Percentiles rank a stretch among this genome's conserved stretches.
phyloP scores from a whole-genome alignment of 2,797 vertebrate species.

The Lateolabrax maculatus region DNA sequence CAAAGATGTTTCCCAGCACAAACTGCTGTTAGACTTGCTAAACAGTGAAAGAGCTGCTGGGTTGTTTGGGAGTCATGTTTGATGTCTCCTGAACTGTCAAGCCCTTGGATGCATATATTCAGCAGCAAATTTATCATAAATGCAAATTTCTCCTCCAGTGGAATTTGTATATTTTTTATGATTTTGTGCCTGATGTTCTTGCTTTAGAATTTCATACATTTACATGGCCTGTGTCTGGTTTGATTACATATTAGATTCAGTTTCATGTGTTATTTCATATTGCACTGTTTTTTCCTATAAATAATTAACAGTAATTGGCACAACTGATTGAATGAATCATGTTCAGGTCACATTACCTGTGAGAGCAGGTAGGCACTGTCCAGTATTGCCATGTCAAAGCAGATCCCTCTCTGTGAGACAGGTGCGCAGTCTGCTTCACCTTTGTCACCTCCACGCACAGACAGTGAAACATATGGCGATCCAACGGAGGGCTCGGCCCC shows the following conservation, averaged over 20 bases:
- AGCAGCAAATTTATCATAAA: not conserved
- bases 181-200: not conserved
- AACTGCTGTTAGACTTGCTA: not conserved
- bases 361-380: conserved; percentile 9
- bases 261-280: not conserved
- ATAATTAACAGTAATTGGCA: not conserved
- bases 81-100: not conserved
- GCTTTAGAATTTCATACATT: not conserved
- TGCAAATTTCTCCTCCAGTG: not conserved
- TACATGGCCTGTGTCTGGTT: not conserved
- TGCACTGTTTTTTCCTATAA: not conserved
- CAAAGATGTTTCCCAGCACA: not conserved
- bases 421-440: not conserved
- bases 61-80: not conserved
- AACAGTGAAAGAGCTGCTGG: not conserved
- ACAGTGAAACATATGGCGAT: not conserved
- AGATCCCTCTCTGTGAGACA: not conserved
- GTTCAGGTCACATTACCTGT: not conserved
- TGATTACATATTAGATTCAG: not conserved
- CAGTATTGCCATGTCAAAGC: conserved; percentile 3
- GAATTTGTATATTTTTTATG: not conserved
- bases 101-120: not conserved
- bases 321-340: not conserved
- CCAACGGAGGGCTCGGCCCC: not conserved
- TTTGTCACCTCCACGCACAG: not conserved